phyloP scores from a whole-genome alignment of 2,113 vertebrate genomes.

The Lates calcarifer region DNA sequence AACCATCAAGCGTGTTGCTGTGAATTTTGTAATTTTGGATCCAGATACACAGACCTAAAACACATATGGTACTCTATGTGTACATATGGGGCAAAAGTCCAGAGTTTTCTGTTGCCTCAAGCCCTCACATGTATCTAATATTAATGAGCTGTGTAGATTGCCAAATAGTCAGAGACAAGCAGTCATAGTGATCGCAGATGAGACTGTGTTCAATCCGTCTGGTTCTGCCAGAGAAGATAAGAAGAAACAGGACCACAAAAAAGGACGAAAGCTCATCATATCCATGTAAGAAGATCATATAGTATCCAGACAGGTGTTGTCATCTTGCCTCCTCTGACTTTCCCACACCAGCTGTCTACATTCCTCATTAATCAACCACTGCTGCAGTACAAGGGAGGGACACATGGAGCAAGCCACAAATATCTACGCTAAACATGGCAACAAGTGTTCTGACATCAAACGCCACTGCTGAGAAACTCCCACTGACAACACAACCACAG shows the following conservation, averaged over 20 bases:
- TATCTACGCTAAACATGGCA: constrained; percentile 52
- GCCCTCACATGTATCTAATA: no score
- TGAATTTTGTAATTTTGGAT: no score
- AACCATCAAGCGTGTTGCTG: no score
- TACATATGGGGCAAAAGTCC: not conserved
- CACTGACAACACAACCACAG: not conserved
- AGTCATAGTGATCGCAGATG: not conserved
- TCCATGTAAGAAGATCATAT: not conserved
- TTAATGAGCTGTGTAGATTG: no score
- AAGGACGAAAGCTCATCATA: not conserved
- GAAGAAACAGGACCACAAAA: not conserved
- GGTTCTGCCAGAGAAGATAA: not conserved
- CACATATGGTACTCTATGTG: not conserved
- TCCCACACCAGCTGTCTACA: constrained; percentile 50
- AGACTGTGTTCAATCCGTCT: not conserved
- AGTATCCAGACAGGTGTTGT: not conserved
- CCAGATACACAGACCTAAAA: not conserved
- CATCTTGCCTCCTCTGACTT: not conserved
- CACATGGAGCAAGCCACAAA: constrained; percentile 47
- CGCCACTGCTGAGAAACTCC: not conserved
- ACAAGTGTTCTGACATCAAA: constrained; percentile 6
- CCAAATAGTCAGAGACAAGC: no score
- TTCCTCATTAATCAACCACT: constrained; percentile 26
- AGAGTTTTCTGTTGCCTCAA: not conserved
- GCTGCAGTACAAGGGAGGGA: not conserved